Conservation (phyloP, 64 coral and sea anemone species). For the Astreopora myriophthalma region DNA sequence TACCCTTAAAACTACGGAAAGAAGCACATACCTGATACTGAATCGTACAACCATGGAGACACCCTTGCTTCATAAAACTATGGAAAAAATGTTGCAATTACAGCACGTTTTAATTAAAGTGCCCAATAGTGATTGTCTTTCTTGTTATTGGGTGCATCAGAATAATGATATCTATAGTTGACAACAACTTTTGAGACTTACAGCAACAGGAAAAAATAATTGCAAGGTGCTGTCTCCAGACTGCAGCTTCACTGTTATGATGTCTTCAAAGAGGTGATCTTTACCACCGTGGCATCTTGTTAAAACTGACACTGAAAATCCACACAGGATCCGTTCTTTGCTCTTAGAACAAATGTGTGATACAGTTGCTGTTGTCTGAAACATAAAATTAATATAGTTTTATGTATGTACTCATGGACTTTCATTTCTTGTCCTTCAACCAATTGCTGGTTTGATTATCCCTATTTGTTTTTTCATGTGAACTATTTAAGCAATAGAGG, state of each 20-base stretch:
- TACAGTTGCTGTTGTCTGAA: not conserved
- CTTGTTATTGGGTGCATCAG: too few species aligned
- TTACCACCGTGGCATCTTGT: not conserved
- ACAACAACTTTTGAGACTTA: not conserved
- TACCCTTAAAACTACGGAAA: too few species aligned
- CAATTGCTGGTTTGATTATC: too few species aligned
- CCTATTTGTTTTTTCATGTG: too few species aligned
- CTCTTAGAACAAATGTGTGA: not conserved
- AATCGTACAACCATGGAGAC: not conserved
- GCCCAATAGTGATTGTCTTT: too few species aligned
- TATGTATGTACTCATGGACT: too few species aligned
- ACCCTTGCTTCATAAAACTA: slow-evolving; percentile 3
- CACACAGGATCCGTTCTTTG: not conserved
- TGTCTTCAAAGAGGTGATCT: not conserved
- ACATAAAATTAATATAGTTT: too few species aligned
- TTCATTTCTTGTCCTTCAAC: too few species aligned
- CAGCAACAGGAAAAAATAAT: not conserved
- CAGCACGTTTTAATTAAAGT: too few species aligned
- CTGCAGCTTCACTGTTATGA: not conserved
- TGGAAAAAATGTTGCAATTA: too few species aligned
- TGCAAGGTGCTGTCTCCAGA: not conserved
- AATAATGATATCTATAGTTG: not conserved
- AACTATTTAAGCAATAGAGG: too few species aligned
- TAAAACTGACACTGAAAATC: not conserved
- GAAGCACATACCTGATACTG: not conserved